Base-by-base conservation (phyloP, 2,113 vertebrate species). In the Suncus etruscus region DNA sequence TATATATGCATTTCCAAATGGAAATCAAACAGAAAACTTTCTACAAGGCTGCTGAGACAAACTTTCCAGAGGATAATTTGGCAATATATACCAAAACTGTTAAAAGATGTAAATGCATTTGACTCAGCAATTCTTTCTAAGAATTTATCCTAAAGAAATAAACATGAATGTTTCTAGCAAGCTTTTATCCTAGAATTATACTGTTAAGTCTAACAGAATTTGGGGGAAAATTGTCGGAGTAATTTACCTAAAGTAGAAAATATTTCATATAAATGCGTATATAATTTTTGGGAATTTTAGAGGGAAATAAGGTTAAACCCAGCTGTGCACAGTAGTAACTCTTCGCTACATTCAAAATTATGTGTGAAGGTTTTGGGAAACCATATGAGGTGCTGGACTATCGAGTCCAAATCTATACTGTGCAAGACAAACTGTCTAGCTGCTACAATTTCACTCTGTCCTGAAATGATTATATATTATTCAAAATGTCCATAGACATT, bases 51-150 rank as follows among this genome's bases (percentile, higher is more conserved):
- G 18, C 31, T 87, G 50, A 93, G 25, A 86, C 4, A 93, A 93
- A 90, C 11, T 78, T 95, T 93, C 69, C 58, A 70, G 25, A 87
- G 45, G 31, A 83, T 9, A 72, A 66, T 90, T 90, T 90, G 54
- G 32, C 50, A 93, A 27, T 87, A 69, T 29, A 70, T 69, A 79
- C 10, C 11, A 50, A 86, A 87, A 87, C 8, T 70, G 6, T 89
- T 84, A 48, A 45, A 92, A 66, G 87, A 85, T 82, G 22, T 66
- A 4, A 3, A 24, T 92, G 39, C 8, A 50, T 89, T 92, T 77
- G n/a, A 79, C n/a, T 93, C 78, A 92, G 63, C 85, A 87, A 61
- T 87, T 94, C 39, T 83, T 78, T 86, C n/a, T 77, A 84, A 90
- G 29, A 75, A 86, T 85, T 78, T 82, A 89, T 82, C 39, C 16